Evolutionary conservation across 2,888 invertebrate genomes (phyloP).

Genomic region (Zygaena filipendulae): DNA sequence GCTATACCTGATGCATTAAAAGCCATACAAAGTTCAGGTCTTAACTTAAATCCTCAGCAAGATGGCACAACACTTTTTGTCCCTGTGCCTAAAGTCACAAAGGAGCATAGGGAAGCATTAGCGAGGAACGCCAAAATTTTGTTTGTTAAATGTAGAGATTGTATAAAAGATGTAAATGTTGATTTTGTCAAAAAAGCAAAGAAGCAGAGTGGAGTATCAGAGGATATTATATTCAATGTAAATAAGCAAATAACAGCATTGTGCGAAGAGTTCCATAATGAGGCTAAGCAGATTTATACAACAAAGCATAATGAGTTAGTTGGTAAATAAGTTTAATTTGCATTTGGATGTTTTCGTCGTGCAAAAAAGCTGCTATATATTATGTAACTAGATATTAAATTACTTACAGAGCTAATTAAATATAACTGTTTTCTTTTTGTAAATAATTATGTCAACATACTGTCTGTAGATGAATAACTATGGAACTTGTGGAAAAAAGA

Average conservation of each 20-base stretch:
- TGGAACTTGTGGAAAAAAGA: too few species aligned
- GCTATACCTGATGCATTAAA: constrained; percentile 82
- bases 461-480: too few species aligned
- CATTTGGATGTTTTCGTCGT: constrained; percentile 1
- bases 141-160: constrained; percentile 82
- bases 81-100: constrained; percentile 92
- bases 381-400: too few species aligned
- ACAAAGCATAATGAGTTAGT: constrained; percentile 82
- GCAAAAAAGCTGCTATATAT: constrained; percentile 5
- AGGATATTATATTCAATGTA: constrained; percentile 74
- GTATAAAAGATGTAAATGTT: constrained; percentile 80
- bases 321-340: constrained; percentile 51
- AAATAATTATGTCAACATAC: too few species aligned
- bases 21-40: constrained; percentile 81
- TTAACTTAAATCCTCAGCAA: constrained; percentile 94
- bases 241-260: constrained; percentile 77
- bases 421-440: too few species aligned
- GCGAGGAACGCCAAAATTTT: constrained; percentile 88
- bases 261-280: constrained; percentile 72
- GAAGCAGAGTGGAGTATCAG: constrained; percentile 74
- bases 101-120: constrained; percentile 89
- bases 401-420: too few species aligned
- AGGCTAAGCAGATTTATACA: constrained; percentile 56
- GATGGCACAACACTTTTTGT: constrained; percentile 92
- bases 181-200: constrained; percentile 77